Conservation (phyloP, 2,113 vertebrate species). For the Nothocercus nigrocapillus region DNA sequence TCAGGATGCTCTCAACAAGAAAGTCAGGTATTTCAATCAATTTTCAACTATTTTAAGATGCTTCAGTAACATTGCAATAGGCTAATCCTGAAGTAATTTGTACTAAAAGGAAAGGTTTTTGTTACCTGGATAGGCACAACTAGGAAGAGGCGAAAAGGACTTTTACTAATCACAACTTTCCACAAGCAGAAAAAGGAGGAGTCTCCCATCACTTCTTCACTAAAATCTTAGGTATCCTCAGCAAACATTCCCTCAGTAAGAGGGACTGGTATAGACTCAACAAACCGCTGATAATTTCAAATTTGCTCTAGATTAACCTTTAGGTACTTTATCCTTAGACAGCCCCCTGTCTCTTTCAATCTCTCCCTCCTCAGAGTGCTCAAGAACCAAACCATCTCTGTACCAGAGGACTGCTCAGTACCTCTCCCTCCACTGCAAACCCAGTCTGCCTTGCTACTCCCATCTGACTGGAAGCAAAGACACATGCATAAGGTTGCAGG, state of each 20-base stretch:
- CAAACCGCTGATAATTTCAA: neutral
- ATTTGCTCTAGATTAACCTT: neutral
- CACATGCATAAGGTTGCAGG: constrained; percentile 44
- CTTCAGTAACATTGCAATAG: neutral
- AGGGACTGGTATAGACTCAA: neutral
- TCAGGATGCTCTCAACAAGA: neutral
- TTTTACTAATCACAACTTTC: neutral
- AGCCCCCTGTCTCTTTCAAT: neutral
- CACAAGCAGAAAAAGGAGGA: neutral
- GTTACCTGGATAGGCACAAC: neutral
- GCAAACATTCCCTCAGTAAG: neutral
- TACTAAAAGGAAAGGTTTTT: neutral
- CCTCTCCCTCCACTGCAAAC: constrained; percentile 3
- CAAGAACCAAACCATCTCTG: constrained; percentile 36
- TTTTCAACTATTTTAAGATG: neutral
- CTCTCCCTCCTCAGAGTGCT: neutral
- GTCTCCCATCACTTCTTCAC: neutral
- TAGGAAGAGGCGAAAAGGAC: neutral
- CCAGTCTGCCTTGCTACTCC: constrained; percentile 35
- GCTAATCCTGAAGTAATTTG: neutral
- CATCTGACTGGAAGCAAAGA: constrained; percentile 41
- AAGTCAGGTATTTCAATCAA: neutral
- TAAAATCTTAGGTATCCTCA: neutral
- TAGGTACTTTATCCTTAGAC: constrained; percentile 16
- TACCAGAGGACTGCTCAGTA: constrained; percentile 1